A percentile compares a stretch with the other conserved stretches of the same genome.
Conservation (phyloP, 2,797 vertebrate species). For the Rhynchotus rufescens region DNA sequence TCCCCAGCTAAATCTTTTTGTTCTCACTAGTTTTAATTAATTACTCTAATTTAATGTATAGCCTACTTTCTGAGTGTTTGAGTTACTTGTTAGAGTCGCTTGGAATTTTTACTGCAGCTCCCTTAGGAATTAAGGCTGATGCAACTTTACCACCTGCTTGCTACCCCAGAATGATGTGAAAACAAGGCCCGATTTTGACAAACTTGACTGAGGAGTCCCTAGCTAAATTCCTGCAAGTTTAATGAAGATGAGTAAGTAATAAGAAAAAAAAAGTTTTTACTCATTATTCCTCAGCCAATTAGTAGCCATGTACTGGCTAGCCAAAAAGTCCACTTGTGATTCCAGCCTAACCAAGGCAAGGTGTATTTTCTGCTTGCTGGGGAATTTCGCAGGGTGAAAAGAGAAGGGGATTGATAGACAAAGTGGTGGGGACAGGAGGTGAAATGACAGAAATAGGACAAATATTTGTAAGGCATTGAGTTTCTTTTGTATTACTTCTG, state of each 20-base stretch:
- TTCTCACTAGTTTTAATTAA: neutral
- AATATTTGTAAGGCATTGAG: neutral
- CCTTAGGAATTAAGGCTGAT: neutral
- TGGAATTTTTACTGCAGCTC: neutral
- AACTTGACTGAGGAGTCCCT: neutral
- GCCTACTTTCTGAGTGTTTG: neutral
- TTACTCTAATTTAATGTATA: neutral
- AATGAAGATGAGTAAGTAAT: slow-evolving; percentile 14
- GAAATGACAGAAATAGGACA: neutral
- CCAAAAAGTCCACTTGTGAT: neutral
- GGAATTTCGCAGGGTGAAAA: neutral
- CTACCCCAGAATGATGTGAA: neutral
- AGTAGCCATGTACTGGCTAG: neutral
- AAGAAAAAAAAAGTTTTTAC: slow-evolving; percentile 38
- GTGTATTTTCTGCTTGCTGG: neutral
- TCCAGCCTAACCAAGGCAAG: neutral
- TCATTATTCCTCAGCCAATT: slow-evolving; percentile 18
- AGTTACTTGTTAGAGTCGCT: neutral
- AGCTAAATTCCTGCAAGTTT: neutral
- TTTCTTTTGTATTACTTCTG: neutral
- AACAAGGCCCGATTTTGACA: neutral
- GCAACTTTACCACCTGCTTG: neutral
- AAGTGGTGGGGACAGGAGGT: neutral
- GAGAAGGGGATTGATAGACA: neutral
- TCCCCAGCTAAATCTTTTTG: neutral